Evolutionary conservation across 2,797 vertebrate species (phyloP), one percentile per base, ranked within the genome.

Genomic region (Presbytis comata): DNA sequence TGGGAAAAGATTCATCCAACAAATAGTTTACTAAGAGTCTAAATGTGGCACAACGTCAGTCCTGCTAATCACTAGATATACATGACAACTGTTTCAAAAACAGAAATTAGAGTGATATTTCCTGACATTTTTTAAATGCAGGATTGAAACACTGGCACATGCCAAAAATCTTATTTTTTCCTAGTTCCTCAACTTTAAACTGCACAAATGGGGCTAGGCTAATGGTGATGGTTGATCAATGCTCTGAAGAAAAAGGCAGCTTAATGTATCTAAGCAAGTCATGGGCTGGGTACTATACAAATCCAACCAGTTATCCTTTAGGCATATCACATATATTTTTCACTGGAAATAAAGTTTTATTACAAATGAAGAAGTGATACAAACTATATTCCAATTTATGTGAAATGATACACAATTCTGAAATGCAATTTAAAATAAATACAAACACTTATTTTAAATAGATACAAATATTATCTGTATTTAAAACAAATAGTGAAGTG

Each of bases 351-450:
- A 95, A 90, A 87, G 41, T 78, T 88, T 87, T 85, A 86, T 85
- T 75, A 89, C 55, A 92, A 93, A 95, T 85, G 46, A 96, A 87
- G 46, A 39, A 61, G 0, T 89, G 33, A 91, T 48, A 79, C 30
- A 86, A 86, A 64, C 48, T 53, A 74, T 72, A 67, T 93, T 81
- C 17, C 50, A 78, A 70, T 70, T 83, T 93, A 75, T 14, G 92
- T 78, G 61, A 94, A 90, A 92, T 80, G 50, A 93, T 82, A 87
- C 5, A 41, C 33, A 44, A 44, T 44, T 93, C 67, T 89, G 24
- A 97, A 94, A 8, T 17, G 46, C 17, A 3, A 87, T 53, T 84
- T 91, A 64, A 96, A 97, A 91, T 89, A 96, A 92, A 96, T 89
- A 67, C n/a, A 75, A 93, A 96, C 24, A 50, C 8, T 17, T 85